A percentile compares a stretch with the other conserved stretches of the same genome.
These are phyloP conservation scores for Epizoanthus ramosus DNA, from an alignment of 92 coral and sea anemone species.

Conservation along the genomic window DNA sequence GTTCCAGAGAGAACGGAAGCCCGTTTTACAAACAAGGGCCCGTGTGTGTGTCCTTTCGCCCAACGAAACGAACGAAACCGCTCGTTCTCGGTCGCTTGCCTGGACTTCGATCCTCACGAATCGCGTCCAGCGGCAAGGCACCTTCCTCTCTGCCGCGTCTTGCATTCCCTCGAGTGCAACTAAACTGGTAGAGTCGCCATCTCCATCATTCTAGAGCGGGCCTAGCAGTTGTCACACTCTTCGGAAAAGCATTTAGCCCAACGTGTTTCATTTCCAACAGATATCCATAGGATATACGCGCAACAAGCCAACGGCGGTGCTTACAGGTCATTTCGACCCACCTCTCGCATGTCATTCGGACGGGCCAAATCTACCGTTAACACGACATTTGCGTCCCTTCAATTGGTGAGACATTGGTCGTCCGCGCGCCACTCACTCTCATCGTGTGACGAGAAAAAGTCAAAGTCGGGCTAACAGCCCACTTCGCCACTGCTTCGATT, in stretches of 20 bases:
- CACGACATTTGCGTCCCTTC: slow-evolving; percentile 20
- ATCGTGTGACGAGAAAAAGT: too few species aligned
- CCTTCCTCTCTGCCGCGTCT: slow-evolving; percentile 48
- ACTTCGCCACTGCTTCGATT: not conserved
- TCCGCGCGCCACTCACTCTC: slow-evolving; percentile 14
- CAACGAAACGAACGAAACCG: slow-evolving; percentile 20
- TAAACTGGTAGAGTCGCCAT: slow-evolving; percentile 27
- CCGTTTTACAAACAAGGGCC: slow-evolving; percentile 8
- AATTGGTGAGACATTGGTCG: slow-evolving; percentile 29
- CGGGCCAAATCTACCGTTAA: slow-evolving; percentile 26
- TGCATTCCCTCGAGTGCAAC: too few species aligned
- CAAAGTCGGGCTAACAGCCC: too few species aligned
- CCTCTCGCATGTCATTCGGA: slow-evolving; percentile 18
- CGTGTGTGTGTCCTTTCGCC: slow-evolving; percentile 24
- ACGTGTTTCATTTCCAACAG: slow-evolving; percentile 25
- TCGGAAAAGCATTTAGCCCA: slow-evolving; percentile 43
- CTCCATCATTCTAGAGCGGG: slow-evolving; percentile 52
- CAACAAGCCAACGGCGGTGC: slow-evolving; percentile 38
- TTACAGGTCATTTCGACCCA: slow-evolving; percentile 14
- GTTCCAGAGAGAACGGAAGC: slow-evolving; percentile 35
- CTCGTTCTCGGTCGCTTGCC: slow-evolving; percentile 28
- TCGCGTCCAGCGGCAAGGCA: slow-evolving; percentile 42
- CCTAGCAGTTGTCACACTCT: slow-evolving; percentile 41
- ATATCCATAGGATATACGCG: slow-evolving; percentile 39
- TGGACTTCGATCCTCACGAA: slow-evolving; percentile 25